These are phyloP conservation scores for Heptranchias perlo DNA, from an alignment of 2,113 vertebrate genomes.

Conservation along the genomic window DNA sequence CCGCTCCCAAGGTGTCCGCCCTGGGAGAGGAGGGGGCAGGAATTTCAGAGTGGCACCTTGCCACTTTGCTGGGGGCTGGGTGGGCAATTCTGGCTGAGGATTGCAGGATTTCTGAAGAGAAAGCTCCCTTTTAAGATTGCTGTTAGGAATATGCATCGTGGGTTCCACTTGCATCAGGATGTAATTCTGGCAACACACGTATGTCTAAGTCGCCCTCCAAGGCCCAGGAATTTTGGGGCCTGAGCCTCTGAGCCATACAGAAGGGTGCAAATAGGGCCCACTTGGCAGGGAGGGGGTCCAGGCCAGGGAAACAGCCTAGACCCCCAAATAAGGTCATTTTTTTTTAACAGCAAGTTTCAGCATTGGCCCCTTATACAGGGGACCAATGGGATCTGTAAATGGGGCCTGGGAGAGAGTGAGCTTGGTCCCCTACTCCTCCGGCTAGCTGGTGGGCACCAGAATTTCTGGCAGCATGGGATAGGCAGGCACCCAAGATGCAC, in stretches of 20 bases:
- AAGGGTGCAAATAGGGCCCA: background rate
- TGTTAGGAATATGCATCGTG: background rate
- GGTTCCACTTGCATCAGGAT: too few species aligned
- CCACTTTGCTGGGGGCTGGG: background rate
- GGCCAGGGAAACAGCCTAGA: background rate
- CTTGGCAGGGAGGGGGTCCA: background rate
- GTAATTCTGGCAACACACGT: too few species aligned
- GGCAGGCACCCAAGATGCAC: background rate
- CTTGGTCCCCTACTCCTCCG: background rate
- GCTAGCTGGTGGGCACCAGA: background rate
- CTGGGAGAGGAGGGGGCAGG: background rate
- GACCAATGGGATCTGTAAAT: background rate
- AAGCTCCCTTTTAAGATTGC: background rate
- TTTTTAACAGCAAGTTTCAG: background rate
- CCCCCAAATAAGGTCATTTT: background rate
- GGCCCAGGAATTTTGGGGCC: too few species aligned
- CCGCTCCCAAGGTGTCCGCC: too few species aligned
- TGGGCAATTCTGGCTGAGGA: background rate
- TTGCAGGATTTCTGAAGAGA: background rate
- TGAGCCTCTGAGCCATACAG: too few species aligned
- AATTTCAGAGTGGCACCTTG: background rate
- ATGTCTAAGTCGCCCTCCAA: too few species aligned
- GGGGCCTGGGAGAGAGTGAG: background rate
- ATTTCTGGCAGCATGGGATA: background rate
- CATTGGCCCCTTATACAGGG: background rate